Evolutionary conservation across 2,888 invertebrate genomes (phyloP).

Genomic region (Fragum fragum): DNA sequence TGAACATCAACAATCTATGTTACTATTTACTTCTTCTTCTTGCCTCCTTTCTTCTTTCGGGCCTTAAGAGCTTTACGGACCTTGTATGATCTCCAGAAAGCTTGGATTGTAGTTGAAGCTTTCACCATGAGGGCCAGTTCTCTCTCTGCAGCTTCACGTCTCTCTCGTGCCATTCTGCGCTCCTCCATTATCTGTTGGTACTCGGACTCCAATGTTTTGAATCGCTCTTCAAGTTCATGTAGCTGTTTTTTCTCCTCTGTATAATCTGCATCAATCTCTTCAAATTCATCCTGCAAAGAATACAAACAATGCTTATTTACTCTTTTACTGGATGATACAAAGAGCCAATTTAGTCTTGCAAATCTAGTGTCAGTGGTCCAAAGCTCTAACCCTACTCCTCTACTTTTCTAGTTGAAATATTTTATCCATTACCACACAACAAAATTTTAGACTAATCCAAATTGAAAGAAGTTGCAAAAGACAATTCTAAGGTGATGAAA

Average conservation of each 20-base stretch:
- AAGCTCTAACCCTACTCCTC: too few relatives aligned
- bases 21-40: slow-evolving; percentile 68
- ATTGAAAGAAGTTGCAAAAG: too few relatives aligned
- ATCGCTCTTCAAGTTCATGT: slow-evolving; percentile 86
- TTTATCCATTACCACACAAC: too few relatives aligned
- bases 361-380: too few relatives aligned
- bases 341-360: too few relatives aligned
- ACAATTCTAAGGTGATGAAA: too few relatives aligned
- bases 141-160: slow-evolving; percentile 84
- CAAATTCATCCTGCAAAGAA: slow-evolving; percentile 84
- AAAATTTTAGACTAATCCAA: too few relatives aligned
- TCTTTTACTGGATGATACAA: too few relatives aligned
- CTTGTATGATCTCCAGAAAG: slow-evolving; percentile 87
- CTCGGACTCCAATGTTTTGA: slow-evolving; percentile 85
- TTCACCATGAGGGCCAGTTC: slow-evolving; percentile 84
- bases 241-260: slow-evolving; percentile 87
- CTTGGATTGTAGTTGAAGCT: slow-evolving; percentile 86
- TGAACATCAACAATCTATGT: neutral
- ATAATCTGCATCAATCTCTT: slow-evolving; percentile 86
- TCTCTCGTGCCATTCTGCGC: slow-evolving; percentile 83
- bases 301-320: neutral
- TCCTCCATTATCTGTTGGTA: slow-evolving; percentile 86
- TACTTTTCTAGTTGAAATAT: too few relatives aligned
- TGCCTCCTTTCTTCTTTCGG: slow-evolving; percentile 85
- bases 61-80: slow-evolving; percentile 86